Evolutionary conservation across 2,113 vertebrate species (phyloP).

Genomic region (Siniperca chuatsi): DNA sequence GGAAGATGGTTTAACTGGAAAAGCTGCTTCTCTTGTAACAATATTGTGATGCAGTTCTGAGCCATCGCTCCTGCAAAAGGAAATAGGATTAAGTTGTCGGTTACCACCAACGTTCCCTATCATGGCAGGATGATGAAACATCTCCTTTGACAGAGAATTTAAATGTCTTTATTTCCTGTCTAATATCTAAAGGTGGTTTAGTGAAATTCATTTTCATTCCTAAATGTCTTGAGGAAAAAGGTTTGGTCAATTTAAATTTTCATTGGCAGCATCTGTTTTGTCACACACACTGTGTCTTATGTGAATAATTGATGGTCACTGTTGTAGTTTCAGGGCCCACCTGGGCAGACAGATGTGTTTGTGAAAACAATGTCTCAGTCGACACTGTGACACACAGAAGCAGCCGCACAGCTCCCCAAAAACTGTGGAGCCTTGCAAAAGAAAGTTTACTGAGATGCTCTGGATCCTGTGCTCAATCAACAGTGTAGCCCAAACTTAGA

Average conservation of each 20-base stretch:
- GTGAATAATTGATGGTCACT: constrained; percentile 81
- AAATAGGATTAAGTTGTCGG: constrained; percentile 78
- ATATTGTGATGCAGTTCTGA: constrained; percentile 72
- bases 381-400: constrained; percentile 25
- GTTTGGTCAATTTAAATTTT: constrained; percentile 75
- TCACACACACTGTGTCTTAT: constrained; percentile 70
- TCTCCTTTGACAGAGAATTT: constrained; percentile 69
- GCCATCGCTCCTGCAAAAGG: constrained; percentile 70
- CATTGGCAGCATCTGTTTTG: constrained; percentile 78
- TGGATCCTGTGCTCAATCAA: constrained; percentile 44
- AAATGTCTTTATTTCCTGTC: constrained; percentile 58
- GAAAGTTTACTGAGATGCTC: constrained; percentile 4
- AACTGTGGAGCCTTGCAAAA: constrained; percentile 24
- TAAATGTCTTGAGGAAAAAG: constrained; percentile 51
- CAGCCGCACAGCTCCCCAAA: constrained; percentile 21
- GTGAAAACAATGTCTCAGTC: constrained; percentile 61
- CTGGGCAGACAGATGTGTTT: constrained; percentile 59
- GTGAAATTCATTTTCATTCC: constrained; percentile 48
- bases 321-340: constrained; percentile 70
- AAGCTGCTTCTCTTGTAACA: constrained; percentile 76
- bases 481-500: constrained; percentile 7
- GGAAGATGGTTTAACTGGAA: constrained; percentile 79
- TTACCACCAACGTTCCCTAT: constrained; percentile 64
- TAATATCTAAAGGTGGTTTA: constrained; percentile 51
- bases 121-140: constrained; percentile 68